Evolutionary conservation across 2,888 invertebrate species (phyloP).

Genomic region (Agrotis segetum): DNA sequence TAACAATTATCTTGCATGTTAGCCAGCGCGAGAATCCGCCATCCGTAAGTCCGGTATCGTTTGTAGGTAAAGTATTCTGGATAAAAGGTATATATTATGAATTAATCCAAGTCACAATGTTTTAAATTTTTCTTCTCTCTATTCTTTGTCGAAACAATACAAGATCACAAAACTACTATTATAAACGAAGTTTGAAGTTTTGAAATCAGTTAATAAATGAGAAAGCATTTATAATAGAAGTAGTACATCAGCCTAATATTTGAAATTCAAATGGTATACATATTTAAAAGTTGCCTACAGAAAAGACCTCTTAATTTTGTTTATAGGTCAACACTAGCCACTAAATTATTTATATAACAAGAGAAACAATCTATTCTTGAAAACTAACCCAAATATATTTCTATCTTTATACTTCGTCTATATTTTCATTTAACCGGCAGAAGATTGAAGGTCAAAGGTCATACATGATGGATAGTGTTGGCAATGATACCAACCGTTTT

Average conservation of each 20-base stretch:
- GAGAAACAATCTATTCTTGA: constrained; percentile 8
- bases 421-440: constrained; percentile 15
- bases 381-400: constrained; percentile 19
- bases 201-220: too few species aligned
- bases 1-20: too few species aligned
- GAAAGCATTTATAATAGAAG: too few species aligned
- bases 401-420: background rate
- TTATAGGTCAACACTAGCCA: background rate
- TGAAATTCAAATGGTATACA: background rate
- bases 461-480: constrained; percentile 44
- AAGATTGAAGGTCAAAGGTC: constrained; percentile 42
- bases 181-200: too few species aligned
- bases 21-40: too few species aligned
- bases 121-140: too few species aligned
- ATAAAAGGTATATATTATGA: too few species aligned
- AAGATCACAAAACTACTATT: too few species aligned
- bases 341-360: constrained; percentile 10
- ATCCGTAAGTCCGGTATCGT: too few species aligned
- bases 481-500: constrained; percentile 43
- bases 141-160: too few species aligned
- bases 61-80: too few species aligned
- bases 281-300: background rate
- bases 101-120: too few species aligned
- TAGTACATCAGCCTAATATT: background rate
- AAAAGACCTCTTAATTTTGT: background rate